These are phyloP conservation scores for Linyphia triangularis DNA, from an alignment of 2,888 invertebrate genomes.

Conservation along the genomic window DNA sequence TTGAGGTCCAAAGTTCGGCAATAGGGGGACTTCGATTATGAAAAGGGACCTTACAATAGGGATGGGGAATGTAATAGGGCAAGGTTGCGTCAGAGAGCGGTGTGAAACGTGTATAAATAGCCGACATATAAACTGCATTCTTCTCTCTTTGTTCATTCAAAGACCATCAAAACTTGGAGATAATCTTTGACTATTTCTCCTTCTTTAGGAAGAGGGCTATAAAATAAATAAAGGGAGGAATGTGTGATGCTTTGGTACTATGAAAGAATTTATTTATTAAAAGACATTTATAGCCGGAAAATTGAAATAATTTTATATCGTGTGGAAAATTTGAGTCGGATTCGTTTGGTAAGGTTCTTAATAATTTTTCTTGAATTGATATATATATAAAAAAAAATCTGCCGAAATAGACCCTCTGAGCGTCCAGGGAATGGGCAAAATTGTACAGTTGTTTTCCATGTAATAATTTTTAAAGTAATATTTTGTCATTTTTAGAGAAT, in stretches of 20 bases:
- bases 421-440: no score
- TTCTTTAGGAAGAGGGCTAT: background rate
- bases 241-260: background rate
- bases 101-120: conserved; percentile 3
- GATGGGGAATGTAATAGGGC: background rate
- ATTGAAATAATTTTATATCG: no score
- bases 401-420: no score
- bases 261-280: no score
- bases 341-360: no score
- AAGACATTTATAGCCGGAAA: no score
- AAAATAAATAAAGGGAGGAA: background rate
- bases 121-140: background rate
- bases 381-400: no score
- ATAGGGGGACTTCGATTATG: background rate
- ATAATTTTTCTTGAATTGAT: no score
- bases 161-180: background rate
- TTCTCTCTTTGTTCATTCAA: background rate
- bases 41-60: background rate
- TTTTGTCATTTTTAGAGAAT: no score
- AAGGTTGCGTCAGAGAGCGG: background rate
- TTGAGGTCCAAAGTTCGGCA: background rate
- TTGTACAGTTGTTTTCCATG: no score
- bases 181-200: background rate
- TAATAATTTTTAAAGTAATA: no score
- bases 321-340: no score